phyloP scores from a whole-genome alignment of 2,113 vertebrate genomes.

The Penelope pileata region DNA sequence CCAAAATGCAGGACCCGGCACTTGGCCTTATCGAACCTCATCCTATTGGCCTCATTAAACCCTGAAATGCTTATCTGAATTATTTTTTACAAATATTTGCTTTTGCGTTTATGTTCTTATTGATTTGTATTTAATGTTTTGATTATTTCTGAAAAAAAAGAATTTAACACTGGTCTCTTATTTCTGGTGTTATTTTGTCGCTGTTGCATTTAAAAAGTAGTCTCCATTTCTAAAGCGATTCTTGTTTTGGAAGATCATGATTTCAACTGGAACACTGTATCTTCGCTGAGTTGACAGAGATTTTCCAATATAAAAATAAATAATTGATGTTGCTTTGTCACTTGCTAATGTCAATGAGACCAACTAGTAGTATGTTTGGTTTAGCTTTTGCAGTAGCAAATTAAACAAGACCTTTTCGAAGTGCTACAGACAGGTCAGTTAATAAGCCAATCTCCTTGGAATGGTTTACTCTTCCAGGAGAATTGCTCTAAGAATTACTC shows the following conservation, averaged over 20 bases:
- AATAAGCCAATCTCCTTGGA: not conserved
- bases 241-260: not conserved
- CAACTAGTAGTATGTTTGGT: not conserved
- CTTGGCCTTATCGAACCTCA: no score
- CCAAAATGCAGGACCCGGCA: no score
- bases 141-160: not conserved
- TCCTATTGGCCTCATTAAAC: no score
- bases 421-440: not conserved
- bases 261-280: not conserved
- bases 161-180: fast-evolving
- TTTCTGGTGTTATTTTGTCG: not conserved
- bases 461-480: not conserved
- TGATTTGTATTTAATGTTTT: not conserved
- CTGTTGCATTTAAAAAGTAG: not conserved
- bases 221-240: not conserved
- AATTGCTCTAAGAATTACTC: not conserved
- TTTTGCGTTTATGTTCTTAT: fast-evolving
- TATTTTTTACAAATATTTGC: not conserved
- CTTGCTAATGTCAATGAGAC: not conserved
- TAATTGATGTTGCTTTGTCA: not conserved
- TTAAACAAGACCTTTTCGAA: not conserved
- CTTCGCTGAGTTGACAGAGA: not conserved
- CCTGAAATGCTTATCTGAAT: not conserved
- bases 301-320: not conserved
- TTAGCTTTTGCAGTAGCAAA: not conserved